Evolutionary conservation across 1,140 invertebrate species (phyloP).

Genomic region (Condylostylus longicornis): DNA sequence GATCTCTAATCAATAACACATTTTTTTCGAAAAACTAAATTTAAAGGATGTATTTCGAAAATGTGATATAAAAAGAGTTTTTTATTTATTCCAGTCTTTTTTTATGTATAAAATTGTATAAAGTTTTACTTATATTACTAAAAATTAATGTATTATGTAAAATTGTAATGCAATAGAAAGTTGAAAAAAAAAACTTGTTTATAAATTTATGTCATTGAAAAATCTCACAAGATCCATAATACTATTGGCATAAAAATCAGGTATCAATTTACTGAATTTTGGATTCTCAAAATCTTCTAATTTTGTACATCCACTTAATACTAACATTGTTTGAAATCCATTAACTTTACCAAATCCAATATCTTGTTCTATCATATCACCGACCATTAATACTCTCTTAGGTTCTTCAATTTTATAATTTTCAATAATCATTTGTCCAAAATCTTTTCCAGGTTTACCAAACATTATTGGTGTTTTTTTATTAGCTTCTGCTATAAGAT

Average conservation of each 20-base stretch:
- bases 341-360: slow-evolving; percentile 36
- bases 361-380: slow-evolving; percentile 45
- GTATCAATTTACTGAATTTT: slow-evolving; percentile 19
- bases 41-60: too few species aligned
- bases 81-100: too few species aligned
- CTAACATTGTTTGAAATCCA: slow-evolving; percentile 39
- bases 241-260: slow-evolving; percentile 35
- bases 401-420: slow-evolving; percentile 34
- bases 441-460: slow-evolving; percentile 37
- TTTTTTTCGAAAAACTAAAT: too few species aligned
- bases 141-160: too few species aligned
- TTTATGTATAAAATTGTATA: too few species aligned
- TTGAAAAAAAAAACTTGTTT: too few species aligned
- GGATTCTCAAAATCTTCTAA: slow-evolving; percentile 21
- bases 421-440: slow-evolving; percentile 31
- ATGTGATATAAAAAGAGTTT: too few species aligned
- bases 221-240: slow-evolving; percentile 16
- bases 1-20: too few species aligned
- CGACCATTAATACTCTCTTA: slow-evolving; percentile 42
- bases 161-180: too few species aligned
- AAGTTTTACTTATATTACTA: too few species aligned
- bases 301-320: slow-evolving; percentile 33
- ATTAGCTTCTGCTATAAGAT: slow-evolving; percentile 32
- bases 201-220: slow-evolving; percentile 4
- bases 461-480: slow-evolving; percentile 30